phyloP scores from a whole-genome alignment of 2,888 invertebrate genomes.

The Timandra comae region DNA sequence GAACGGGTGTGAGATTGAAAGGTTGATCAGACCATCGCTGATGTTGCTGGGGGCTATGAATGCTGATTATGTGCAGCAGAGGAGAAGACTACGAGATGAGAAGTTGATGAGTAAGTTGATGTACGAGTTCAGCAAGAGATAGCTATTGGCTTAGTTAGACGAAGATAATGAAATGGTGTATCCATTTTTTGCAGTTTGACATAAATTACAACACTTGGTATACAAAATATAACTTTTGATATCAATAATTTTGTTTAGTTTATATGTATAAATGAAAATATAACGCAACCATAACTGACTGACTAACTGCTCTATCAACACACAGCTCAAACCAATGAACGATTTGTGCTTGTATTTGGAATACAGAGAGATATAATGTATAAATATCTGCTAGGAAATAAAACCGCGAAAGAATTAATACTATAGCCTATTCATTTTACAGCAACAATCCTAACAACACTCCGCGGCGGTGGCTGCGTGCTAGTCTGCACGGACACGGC shows the following conservation, averaged over 20 bases:
- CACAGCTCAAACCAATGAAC: too few species aligned
- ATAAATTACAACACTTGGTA: too few species aligned
- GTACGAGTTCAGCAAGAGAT: not conserved
- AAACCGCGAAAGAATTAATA: too few species aligned
- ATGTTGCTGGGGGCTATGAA: constrained; percentile 97
- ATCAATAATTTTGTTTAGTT: too few species aligned
- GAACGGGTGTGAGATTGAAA: constrained; percentile 96
- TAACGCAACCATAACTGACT: too few species aligned
- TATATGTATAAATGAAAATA: too few species aligned
- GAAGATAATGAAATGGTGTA: not conserved
- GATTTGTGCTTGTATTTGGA: too few species aligned
- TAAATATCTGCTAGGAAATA: too few species aligned
- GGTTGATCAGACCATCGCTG: constrained; percentile 92
- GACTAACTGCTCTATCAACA: too few species aligned
- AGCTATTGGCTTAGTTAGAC: not conserved
- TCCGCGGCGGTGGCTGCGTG: constrained; percentile 96
- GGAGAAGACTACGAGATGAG: constrained; percentile 94
- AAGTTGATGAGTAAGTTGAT: constrained; percentile 92
- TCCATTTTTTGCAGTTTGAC: not conserved
- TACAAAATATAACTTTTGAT: too few species aligned
- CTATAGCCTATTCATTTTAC: too few species aligned
- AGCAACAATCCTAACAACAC: constrained; percentile 95
- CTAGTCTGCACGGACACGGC: constrained; percentile 98
- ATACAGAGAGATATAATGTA: too few species aligned
- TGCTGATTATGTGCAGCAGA: constrained; percentile 93